Evolutionary conservation across 2,797 vertebrate genomes (phyloP).

Genomic region (Columba guinea): DNA sequence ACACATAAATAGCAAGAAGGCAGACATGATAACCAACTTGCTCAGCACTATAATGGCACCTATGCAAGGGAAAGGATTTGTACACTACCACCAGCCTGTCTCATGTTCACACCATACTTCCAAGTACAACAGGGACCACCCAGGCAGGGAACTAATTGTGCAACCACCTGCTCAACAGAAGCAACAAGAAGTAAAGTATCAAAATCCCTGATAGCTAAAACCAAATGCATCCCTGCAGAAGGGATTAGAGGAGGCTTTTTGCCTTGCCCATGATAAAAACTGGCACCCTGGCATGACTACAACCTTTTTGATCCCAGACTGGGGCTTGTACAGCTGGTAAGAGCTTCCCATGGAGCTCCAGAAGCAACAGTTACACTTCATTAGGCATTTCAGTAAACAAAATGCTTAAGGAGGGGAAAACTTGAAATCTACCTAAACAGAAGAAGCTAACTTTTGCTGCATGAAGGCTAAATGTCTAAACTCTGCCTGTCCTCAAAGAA

Average conservation of each 20-base stretch:
- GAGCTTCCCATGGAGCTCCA: not conserved
- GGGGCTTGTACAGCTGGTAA: not conserved
- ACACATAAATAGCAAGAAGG: not conserved
- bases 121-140: rapidly evolving
- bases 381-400: not conserved
- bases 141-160: not conserved
- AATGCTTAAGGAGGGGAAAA: not conserved
- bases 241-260: not conserved
- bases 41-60: not conserved
- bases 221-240: not conserved
- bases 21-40: not conserved
- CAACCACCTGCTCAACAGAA: not conserved
- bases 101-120: not conserved
- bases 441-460: not conserved
- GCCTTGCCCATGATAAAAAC: not conserved
- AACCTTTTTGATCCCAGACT: not conserved
- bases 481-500: not conserved
- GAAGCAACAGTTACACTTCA: rapidly evolving
- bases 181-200: not conserved
- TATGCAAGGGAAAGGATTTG: not conserved
- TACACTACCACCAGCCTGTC: not conserved
- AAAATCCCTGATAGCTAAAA: not conserved
- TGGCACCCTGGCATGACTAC: not conserved
- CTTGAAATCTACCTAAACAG: not conserved
- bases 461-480: not conserved